Percentiles rank a stretch among this genome's conserved stretches.
phyloP scores from a whole-genome alignment of 2,797 vertebrate genomes.

The Sciurus vulgaris region DNA sequence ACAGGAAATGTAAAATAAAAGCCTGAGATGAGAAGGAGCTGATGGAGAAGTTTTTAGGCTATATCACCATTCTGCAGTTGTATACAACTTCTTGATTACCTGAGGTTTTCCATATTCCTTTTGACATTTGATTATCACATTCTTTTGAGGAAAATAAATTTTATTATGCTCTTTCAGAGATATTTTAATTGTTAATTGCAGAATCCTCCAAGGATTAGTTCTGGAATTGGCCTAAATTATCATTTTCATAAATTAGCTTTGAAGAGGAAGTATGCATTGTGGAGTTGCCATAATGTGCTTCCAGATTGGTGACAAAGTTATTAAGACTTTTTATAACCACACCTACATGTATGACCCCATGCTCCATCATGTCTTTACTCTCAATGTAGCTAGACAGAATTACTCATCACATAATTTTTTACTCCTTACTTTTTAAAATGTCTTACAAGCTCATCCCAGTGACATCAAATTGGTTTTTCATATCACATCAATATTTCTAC shows the following conservation, averaged over 20 bases:
- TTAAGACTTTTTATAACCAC: not conserved
- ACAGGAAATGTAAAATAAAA: not conserved
- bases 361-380: not conserved
- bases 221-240: not conserved
- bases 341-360: not conserved
- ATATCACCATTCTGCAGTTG: not conserved
- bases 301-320: not conserved
- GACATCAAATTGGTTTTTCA: not conserved
- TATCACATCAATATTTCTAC: constrained; percentile 38
- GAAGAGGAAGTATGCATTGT: not conserved
- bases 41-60: not conserved
- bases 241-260: constrained; percentile 6
- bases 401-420: not conserved
- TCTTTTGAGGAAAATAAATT: constrained; percentile 11
- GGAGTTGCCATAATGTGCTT: not conserved
- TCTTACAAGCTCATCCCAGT: not conserved
- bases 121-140: not conserved
- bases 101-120: not conserved
- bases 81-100: not conserved
- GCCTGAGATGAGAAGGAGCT: not conserved
- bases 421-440: not conserved
- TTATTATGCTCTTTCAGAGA: not conserved
- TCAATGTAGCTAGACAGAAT: not conserved
- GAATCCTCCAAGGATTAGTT: not conserved
- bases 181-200: constrained; percentile 5